These are phyloP conservation scores for Platysternon megacephalum DNA, from an alignment of 2,113 vertebrate species.

Conservation along the genomic window DNA sequence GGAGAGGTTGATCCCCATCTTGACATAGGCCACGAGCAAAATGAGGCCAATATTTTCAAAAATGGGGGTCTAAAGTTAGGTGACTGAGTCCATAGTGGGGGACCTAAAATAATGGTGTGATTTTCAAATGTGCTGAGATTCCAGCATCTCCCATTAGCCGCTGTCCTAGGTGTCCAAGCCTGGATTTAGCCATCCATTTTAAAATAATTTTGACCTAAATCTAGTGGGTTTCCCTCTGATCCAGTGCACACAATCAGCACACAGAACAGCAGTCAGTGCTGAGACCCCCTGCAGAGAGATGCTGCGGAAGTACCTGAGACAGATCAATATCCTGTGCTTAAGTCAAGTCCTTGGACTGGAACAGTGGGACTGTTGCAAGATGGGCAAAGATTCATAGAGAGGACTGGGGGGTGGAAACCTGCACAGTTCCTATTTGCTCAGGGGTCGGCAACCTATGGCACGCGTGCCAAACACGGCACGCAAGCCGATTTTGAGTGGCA, in stretches of 20 bases:
- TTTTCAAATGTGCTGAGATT: not conserved
- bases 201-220: not conserved
- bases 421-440: not conserved
- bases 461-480: too few species aligned
- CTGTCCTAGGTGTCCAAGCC: not conserved
- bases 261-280: fast-evolving
- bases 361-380: fast-evolving
- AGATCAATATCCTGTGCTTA: not conserved
- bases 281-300: fast-evolving
- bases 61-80: not conserved
- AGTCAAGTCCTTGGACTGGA: too few species aligned
- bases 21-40: not conserved
- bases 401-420: not conserved
- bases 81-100: not conserved
- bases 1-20: not conserved
- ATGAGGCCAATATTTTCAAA: not conserved
- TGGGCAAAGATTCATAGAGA: not conserved
- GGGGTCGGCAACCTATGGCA: too few species aligned
- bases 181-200: not conserved
- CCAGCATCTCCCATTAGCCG: not conserved
- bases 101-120: not conserved
- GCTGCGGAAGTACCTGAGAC: not conserved
- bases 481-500: too few species aligned
- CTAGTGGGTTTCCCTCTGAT: not conserved
- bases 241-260: fast-evolving